Evolutionary conservation across 2,888 invertebrate genomes (phyloP).

Genomic region (Leptogaster cylindrica): DNA sequence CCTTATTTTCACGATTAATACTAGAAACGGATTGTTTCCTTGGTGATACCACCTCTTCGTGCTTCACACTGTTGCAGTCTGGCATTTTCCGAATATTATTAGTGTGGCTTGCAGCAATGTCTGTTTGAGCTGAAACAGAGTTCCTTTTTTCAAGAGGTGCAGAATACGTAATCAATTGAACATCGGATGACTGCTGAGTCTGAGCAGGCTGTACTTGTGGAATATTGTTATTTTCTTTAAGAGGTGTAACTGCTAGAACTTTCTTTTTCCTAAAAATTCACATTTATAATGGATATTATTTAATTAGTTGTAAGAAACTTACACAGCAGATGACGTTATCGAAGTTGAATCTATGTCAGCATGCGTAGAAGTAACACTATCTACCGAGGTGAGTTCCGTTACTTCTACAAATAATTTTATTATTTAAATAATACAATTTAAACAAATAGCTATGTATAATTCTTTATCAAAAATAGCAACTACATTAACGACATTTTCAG

Average conservation of each 20-base stretch:
- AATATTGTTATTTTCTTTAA: slow-evolving; percentile 44
- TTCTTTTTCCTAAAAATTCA: slow-evolving; percentile 45
- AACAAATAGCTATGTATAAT: neutral
- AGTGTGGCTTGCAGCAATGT: slow-evolving; percentile 53
- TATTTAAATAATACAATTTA: slow-evolving; percentile 19
- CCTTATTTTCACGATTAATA: slow-evolving; percentile 42
- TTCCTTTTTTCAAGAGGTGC: slow-evolving; percentile 58
- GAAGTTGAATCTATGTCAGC: slow-evolving; percentile 65
- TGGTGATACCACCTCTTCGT: slow-evolving; percentile 55
- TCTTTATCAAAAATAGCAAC: no score
- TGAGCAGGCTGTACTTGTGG: slow-evolving; percentile 45
- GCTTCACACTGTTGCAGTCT: slow-evolving; percentile 52
- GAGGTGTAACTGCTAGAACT: slow-evolving; percentile 44
- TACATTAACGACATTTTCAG: no score
- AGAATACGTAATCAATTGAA: slow-evolving; percentile 43
- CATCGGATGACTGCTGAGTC: slow-evolving; percentile 3
- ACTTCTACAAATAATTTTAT: slow-evolving; percentile 64
- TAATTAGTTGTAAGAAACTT: slow-evolving; percentile 3
- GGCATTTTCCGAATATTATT: slow-evolving; percentile 54
- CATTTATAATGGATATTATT: neutral
- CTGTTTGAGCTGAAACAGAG: slow-evolving; percentile 61
- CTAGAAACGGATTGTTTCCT: slow-evolving; percentile 55
- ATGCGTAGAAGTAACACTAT: slow-evolving; percentile 72
- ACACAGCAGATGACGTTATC: slow-evolving; percentile 52
- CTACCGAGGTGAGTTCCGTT: slow-evolving; percentile 75